Conservation (phyloP, 2,113 vertebrate genomes). For the Pyxicephalus adspersus region DNA sequence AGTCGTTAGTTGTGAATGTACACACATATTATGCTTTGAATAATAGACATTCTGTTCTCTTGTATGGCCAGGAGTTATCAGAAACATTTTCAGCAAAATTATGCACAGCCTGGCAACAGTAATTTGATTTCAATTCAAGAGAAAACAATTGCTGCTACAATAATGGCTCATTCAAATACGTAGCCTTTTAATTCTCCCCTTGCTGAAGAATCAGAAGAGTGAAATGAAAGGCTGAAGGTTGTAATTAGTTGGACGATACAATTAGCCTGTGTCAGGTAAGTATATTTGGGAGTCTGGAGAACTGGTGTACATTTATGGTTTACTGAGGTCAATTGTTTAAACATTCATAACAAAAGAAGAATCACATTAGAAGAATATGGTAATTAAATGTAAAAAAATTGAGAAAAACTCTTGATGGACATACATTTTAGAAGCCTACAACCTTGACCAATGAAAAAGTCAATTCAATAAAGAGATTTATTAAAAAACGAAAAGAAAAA, state of each 20-base stretch:
- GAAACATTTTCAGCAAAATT: conserved; percentile 47
- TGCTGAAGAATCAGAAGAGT: conserved; percentile 58
- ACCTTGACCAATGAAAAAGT: too few species aligned
- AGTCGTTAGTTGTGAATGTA: not conserved
- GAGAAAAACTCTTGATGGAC: too few species aligned
- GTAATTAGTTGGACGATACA: conserved; percentile 5
- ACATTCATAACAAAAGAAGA: not conserved
- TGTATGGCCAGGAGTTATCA: conserved; percentile 6
- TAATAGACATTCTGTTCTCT: not conserved
- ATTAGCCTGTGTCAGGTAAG: conserved; percentile 6
- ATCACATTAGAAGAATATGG: not conserved
- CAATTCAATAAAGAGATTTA: too few species aligned
- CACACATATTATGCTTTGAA: not conserved
- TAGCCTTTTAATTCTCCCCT: conserved; percentile 59
- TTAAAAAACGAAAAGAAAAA: too few species aligned
- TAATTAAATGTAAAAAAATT: too few species aligned
- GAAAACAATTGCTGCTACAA: conserved; percentile 65
- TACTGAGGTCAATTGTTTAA: conserved; percentile 11
- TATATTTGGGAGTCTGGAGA: not conserved
- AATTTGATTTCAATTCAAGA: conserved; percentile 68
- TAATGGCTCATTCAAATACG: conserved; percentile 66
- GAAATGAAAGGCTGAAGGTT: conserved; percentile 52
- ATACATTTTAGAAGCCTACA: too few species aligned
- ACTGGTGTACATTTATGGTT: not conserved
- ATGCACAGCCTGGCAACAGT: conserved; percentile 63